Conservation (phyloP, 2,888 invertebrate species). For the Drosophila maculinotata region DNA sequence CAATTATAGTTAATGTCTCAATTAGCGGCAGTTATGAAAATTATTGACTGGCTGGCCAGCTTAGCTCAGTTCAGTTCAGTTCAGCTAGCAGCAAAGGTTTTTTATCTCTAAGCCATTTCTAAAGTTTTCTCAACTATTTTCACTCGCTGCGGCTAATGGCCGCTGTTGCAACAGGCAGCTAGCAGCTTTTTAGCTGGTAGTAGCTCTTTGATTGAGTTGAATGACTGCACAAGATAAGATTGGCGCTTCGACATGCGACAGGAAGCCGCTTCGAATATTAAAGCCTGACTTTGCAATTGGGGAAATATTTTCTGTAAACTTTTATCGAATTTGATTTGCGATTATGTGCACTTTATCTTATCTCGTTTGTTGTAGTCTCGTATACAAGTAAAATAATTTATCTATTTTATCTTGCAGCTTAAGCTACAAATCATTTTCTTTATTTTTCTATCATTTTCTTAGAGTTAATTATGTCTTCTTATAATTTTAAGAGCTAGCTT, state of each 20-base stretch:
- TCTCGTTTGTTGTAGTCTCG: too few species aligned
- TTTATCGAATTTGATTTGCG: neutral
- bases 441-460: too few species aligned
- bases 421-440: too few species aligned
- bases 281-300: neutral
- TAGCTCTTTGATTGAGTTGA: slow-evolving; percentile 38
- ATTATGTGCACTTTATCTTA: neutral
- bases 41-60: slow-evolving; percentile 64
- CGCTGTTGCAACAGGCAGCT: neutral
- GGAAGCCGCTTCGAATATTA: slow-evolving; percentile 20
- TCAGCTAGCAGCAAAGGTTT: slow-evolving; percentile 25
- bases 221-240: slow-evolving; percentile 38
- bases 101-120: slow-evolving; percentile 22
- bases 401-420: neutral
- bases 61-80: slow-evolving; percentile 13
- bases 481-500: too few species aligned
- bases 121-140: slow-evolving; percentile 39
- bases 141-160: slow-evolving; percentile 31
- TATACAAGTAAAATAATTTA: too few species aligned
- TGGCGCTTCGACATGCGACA: slow-evolving; percentile 20
- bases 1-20: slow-evolving; percentile 77
- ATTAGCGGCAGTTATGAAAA: slow-evolving; percentile 79
- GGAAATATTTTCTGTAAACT: neutral
- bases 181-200: slow-evolving; percentile 32
- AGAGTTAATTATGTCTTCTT: too few species aligned